Conservation (phyloP, 2,797 vertebrate genomes). For the Spinibarbus caldwelli region DNA sequence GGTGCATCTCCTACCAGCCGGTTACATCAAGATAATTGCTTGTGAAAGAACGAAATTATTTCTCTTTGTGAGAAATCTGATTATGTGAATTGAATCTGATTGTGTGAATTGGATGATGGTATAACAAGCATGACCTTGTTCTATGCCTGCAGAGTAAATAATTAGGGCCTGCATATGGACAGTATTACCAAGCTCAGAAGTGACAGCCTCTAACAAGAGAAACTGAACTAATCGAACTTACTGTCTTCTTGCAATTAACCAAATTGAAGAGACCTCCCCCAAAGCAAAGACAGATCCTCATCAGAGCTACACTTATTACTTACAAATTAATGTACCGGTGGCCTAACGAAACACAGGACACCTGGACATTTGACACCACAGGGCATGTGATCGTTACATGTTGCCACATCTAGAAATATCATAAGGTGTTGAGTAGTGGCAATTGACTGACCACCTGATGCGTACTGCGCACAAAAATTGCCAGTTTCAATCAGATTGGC, state of each 20-base stretch:
- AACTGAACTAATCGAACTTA: slow-evolving; percentile 47
- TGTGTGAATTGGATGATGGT: slow-evolving; percentile 71
- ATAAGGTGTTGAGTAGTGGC: not conserved
- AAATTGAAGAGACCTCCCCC: slow-evolving; percentile 38
- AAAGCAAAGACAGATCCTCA: slow-evolving; percentile 36
- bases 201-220: slow-evolving; percentile 47
- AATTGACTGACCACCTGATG: not conserved
- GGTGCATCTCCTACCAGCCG: slow-evolving; percentile 67
- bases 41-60: slow-evolving; percentile 81
- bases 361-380: not conserved
- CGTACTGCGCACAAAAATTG: too few relatives aligned
- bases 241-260: slow-evolving; percentile 25
- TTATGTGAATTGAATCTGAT: slow-evolving; percentile 75
- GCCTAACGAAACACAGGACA: not conserved
- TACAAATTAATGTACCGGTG: not conserved
- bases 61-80: slow-evolving; percentile 75
- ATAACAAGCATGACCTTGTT: slow-evolving; percentile 76
- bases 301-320: not conserved
- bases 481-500: too few relatives aligned
- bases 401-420: not conserved
- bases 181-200: slow-evolving; percentile 50
- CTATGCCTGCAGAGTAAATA: slow-evolving; percentile 69
- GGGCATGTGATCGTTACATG: not conserved
- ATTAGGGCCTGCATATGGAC: slow-evolving; percentile 72
- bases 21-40: slow-evolving; percentile 79